A percentile compares a stretch with the other conserved stretches of the same genome.
Conservation (phyloP, 2,888 invertebrate species). For the Empis livida region DNA sequence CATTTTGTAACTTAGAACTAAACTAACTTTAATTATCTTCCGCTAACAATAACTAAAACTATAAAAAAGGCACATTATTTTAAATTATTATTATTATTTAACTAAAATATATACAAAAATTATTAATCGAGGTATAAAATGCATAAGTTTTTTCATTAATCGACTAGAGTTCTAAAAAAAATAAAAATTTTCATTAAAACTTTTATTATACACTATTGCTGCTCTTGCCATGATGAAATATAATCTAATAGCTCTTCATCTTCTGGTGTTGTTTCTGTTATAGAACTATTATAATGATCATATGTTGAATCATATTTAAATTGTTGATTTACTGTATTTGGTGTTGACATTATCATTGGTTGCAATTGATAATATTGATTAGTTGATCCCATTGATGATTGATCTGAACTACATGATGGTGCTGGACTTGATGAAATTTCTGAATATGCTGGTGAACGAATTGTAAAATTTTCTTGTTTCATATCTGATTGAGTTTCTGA, state of each 20-base stretch:
- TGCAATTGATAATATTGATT: slow-evolving; percentile 23
- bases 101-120: too few relatives aligned
- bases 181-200: too few relatives aligned
- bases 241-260: slow-evolving; percentile 77
- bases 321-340: slow-evolving; percentile 15
- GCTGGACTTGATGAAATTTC: slow-evolving; percentile 60
- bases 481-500: slow-evolving; percentile 6
- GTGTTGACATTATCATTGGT: neutral
- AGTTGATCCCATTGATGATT: slow-evolving; percentile 6
- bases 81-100: too few relatives aligned
- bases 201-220: too few relatives aligned
- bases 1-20: too few relatives aligned
- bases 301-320: slow-evolving; percentile 42
- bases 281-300: slow-evolving; percentile 56
- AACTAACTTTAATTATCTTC: too few relatives aligned
- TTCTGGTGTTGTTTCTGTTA: slow-evolving; percentile 56
- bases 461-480: slow-evolving; percentile 17
- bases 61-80: too few relatives aligned
- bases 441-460: slow-evolving; percentile 20
- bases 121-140: too few relatives aligned
- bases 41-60: too few relatives aligned
- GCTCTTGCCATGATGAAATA: slow-evolving; percentile 32
- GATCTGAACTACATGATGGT: slow-evolving; percentile 41
- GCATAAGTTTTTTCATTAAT: too few relatives aligned
- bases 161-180: too few relatives aligned